Base-by-base conservation (phyloP, 2,113 vertebrate genomes). In the Equus przewalskii region DNA sequence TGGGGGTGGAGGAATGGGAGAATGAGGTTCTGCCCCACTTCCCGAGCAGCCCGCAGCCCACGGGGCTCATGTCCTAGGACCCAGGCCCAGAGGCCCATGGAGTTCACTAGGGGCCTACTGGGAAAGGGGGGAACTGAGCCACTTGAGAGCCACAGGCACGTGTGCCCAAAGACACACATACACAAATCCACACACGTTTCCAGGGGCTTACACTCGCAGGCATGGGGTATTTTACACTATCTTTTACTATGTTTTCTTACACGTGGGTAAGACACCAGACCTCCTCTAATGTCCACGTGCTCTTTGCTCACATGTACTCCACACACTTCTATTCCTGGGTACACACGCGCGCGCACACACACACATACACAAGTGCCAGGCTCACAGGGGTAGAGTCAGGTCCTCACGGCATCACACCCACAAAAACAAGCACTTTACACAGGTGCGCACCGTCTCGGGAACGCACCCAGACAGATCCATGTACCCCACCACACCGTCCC, bases 381-480 rank as follows among this genome's bases (percentile, higher is more conserved):
- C 30, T 24, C 86, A 7, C 22, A 46, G 16, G 60, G 62, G 36
- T 56, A 54, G 80, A 76, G 33, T 46, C 67, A 49, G 70, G 49
- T n/a, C 67, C 22, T 49, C 36, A 12, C 28, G 75, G 16, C 58
- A 21, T n/a, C 51, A 41, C 30, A 14, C 9, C 49, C 51, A 54
- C 33, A 13, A 21, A 87, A 82, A 11, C 0, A 41, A 92, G 49
- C 28, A 3, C n/a, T 60, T 84, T 2, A 28, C n/a, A 12, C 16
- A 26, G 78, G 49, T 4, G 14, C 0, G 1, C 6, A 3, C 30
- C 21, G 11, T 58, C 0, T 0, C 62, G 19, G 26, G 26, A 15
- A 6, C 1, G 14, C 6, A 4, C n/a, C n/a, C 58, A 12, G 28
- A 15, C 6, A 33, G 56, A 12, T 4, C 15, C 0, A 3, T 7